A percentile compares a stretch with the other conserved stretches of the same genome.
phyloP scores from a whole-genome alignment of 64 coral and sea anemone genomes.

The Porites australiensis region DNA sequence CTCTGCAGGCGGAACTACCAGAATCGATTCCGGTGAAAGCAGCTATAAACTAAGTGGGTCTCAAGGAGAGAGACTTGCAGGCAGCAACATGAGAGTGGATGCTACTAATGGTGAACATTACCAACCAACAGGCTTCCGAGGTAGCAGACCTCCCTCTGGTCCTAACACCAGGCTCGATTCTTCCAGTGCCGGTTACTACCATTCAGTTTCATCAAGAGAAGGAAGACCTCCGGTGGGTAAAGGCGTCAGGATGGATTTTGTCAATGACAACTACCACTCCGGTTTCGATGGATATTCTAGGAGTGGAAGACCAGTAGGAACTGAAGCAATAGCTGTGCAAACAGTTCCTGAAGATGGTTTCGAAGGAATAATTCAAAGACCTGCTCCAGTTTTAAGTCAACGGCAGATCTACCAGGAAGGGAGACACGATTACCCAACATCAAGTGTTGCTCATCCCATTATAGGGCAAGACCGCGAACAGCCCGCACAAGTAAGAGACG shows the following conservation, averaged over 20 bases:
- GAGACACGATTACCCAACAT: slow-evolving; percentile 16
- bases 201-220: background rate
- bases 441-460: slow-evolving; percentile 10
- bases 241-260: background rate
- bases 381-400: background rate
- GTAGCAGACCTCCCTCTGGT: background rate
- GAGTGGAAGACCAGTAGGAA: too few species aligned
- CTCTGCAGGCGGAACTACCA: background rate
- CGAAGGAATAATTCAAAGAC: background rate
- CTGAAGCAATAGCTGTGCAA: background rate
- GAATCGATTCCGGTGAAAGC: background rate
- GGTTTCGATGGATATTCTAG: slow-evolving; percentile 2
- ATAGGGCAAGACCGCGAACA: slow-evolving; percentile 21
- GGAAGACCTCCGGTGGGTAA: background rate
- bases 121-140: background rate
- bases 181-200: background rate
- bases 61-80: slow-evolving; percentile 7
- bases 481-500: background rate
- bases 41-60: background rate
- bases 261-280: background rate
- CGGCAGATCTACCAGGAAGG: background rate
- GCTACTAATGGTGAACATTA: background rate
- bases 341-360: background rate
- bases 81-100: background rate
- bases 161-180: background rate